These are phyloP conservation scores for Marmota flaviventris DNA, from an alignment of 2,113 vertebrate genomes.

Conservation along the genomic window DNA sequence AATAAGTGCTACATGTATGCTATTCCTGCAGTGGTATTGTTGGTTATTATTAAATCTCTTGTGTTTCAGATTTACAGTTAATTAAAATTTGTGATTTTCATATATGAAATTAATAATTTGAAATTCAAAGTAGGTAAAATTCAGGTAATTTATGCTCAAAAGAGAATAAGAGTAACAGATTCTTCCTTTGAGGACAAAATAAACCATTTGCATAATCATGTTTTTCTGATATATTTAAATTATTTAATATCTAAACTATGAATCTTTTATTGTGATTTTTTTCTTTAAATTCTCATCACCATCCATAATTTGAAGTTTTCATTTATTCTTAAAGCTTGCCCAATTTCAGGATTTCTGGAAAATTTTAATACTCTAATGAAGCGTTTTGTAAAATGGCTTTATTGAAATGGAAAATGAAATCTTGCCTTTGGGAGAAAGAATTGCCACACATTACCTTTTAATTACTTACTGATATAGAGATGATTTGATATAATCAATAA, in stretches of 20 bases:
- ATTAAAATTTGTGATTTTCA: conserved; percentile 10
- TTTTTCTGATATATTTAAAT: conserved; percentile 32
- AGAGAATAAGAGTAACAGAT: conserved; percentile 43
- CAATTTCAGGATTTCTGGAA: conserved; percentile 40
- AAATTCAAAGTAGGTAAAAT: conserved; percentile 54
- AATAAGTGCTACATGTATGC: neutral
- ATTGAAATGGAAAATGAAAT: conserved; percentile 38
- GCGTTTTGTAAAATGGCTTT: conserved; percentile 10
- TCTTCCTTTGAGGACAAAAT: neutral
- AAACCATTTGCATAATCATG: conserved; percentile 1
- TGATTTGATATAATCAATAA: conserved; percentile 44
- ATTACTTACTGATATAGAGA: conserved; percentile 32
- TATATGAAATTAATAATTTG: conserved; percentile 28
- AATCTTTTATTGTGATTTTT: conserved; percentile 52
- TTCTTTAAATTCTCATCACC: conserved; percentile 19
- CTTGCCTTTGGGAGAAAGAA: neutral
- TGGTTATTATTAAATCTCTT: conserved; percentile 29
- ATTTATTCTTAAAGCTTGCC: neutral
- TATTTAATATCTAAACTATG: conserved; percentile 52
- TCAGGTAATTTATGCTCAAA: neutral
- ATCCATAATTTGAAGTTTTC: conserved; percentile 49
- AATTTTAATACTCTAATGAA: conserved; percentile 47
- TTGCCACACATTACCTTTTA: conserved; percentile 36
- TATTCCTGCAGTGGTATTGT: conserved; percentile 50
- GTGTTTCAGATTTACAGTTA: conserved; percentile 22